phyloP scores from a whole-genome alignment of 1,140 invertebrate species.

The Pseudomyrmex pallidus region DNA sequence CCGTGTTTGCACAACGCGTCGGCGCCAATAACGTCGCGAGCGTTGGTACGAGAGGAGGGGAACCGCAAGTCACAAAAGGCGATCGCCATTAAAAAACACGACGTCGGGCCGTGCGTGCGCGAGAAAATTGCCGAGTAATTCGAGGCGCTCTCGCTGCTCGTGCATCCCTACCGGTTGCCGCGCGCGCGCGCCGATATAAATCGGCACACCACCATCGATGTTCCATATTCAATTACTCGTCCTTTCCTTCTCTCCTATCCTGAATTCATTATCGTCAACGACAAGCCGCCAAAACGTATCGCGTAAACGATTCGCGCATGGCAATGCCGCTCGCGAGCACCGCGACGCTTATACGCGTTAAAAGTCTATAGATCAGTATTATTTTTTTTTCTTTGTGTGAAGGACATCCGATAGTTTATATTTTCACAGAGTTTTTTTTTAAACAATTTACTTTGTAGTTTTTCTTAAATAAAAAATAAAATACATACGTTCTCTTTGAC shows the following conservation, averaged over 20 bases:
- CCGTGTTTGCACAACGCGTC: slow-evolving; percentile 50
- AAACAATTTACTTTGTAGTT: no score
- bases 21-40: slow-evolving; percentile 47
- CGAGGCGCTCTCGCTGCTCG: slow-evolving; percentile 49
- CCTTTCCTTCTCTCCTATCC: slow-evolving; percentile 29
- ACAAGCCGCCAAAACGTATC: slow-evolving; percentile 59
- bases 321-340: not conserved
- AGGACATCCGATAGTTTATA: no score
- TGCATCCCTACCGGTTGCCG: slow-evolving; percentile 52
- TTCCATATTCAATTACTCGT: slow-evolving; percentile 70
- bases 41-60: slow-evolving; percentile 18
- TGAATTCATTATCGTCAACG: slow-evolving; percentile 66
- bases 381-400: no score
- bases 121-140: slow-evolving; percentile 70
- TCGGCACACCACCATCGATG: slow-evolving; percentile 48
- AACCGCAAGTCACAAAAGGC: slow-evolving; percentile 56
- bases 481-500: no score
- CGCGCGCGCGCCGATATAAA: slow-evolving; percentile 55
- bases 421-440: no score
- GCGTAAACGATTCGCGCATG: slow-evolving; percentile 48
- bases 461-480: no score
- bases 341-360: slow-evolving; percentile 45
- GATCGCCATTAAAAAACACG: slow-evolving; percentile 49
- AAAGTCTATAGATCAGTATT: no score
- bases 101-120: slow-evolving; percentile 34